Base-by-base conservation (phyloP, 2,888 invertebrate genomes). In the Diogma glabrata region DNA sequence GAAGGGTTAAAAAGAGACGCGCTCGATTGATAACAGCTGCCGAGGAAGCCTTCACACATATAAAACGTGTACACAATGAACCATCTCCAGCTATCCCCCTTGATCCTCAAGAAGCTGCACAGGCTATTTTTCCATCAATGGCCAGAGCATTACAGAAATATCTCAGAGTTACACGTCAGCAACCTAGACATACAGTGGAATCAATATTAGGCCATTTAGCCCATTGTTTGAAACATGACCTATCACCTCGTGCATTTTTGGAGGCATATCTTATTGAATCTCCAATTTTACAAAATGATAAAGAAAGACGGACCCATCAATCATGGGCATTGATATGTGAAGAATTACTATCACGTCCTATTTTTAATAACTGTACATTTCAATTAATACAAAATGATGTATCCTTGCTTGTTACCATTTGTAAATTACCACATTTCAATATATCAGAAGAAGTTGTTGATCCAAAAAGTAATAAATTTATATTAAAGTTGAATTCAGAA, bases 21-120 rank as follows among this genome's bases (percentile, higher is more conserved):
- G 94, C 96, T 4, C 75, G 97, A 17, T 75, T 99, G 36, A 81
- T 95, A 51, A 87, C 90, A 2, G 93, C 96, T 1, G 88, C 95
- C 0, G 97, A 99, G 69, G 97, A 99, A 64, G 95, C 97, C 1
- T 99, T 99, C 69, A 93, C 95, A 10, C 96, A 97, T 64, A 93
- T 99, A 57, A 87, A 91, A 61, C 76, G 95, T 30, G 79, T 94
- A 55, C 72, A 80, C 57, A 77, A 79, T 54, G 81, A 79, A 58
- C 75, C 78, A 51, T 81, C 85, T 24, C 84, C 89, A 0, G 86
- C 89, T 0, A 80, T 87, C 53, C 86, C 88, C 0, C 84, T 99
- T 75, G 93, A 95, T 64, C 87, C 96, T 0, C 82, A 90, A 60
- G 96, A 96, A 72, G 96, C 97, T 4, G 97, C 97, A 0, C 92